These are phyloP conservation scores for Desmodus rotundus DNA, from an alignment of 2,113 vertebrate species.

Conservation along the genomic window DNA sequence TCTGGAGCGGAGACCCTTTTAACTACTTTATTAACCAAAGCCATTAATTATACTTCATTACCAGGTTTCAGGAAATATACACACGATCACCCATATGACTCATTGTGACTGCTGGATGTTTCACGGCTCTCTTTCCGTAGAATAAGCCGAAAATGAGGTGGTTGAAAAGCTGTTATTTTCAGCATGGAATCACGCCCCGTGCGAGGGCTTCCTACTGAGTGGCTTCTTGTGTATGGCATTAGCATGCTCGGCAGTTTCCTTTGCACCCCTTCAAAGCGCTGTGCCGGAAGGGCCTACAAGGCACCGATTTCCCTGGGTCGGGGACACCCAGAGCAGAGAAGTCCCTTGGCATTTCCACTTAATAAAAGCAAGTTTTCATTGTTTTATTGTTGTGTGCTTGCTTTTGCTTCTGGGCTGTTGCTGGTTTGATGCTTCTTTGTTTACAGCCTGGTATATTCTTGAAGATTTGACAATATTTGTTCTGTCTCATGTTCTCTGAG, in stretches of 20 bases:
- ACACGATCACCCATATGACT: neutral
- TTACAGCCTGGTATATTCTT: neutral
- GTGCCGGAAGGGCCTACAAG: neutral
- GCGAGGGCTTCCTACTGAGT: neutral
- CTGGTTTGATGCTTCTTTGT: neutral
- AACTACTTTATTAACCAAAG: neutral
- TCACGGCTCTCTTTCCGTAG: neutral
- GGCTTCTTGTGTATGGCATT: neutral
- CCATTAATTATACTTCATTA: neutral
- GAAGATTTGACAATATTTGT: neutral
- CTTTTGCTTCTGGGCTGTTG: neutral
- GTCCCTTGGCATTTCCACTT: neutral
- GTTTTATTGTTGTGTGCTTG: neutral
- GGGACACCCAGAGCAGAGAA: neutral
- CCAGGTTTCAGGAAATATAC: neutral
- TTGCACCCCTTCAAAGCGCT: neutral
- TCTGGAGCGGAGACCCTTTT: neutral
- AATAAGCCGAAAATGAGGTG: neutral
- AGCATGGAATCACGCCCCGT: neutral
- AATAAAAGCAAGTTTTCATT: neutral
- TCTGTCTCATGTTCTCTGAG: neutral
- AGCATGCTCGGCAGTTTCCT: rapidly evolving
- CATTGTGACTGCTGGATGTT: neutral
- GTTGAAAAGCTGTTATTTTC: conserved; percentile 17
- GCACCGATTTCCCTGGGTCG: neutral